These are phyloP conservation scores for Caenorhabditis sp. DNA, from an alignment of 2,888 invertebrate genomes.

Conservation along the genomic window DNA sequence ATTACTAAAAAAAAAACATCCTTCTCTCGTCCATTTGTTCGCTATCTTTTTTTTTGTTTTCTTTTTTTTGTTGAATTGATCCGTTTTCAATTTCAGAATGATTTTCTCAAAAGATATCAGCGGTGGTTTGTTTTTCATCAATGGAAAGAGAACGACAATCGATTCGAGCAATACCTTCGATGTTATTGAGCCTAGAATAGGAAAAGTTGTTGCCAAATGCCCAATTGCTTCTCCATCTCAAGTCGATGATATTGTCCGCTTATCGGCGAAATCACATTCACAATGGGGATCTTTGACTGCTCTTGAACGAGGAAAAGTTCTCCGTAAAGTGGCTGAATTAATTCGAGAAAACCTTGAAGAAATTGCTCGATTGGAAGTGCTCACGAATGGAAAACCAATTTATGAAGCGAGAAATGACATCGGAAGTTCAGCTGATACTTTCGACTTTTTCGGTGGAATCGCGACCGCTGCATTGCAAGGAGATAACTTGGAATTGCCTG, in stretches of 20 bases:
- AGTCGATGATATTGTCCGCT: constrained; percentile 41
- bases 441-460: constrained; percentile 75
- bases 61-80: too few species aligned
- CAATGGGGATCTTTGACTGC: constrained; percentile 45
- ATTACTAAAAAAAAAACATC: too few species aligned
- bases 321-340: constrained; percentile 58
- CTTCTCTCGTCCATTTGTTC: too few species aligned
- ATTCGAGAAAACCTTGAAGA: constrained; percentile 71
- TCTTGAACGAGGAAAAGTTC: constrained; percentile 61
- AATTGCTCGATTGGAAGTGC: constrained; percentile 72
- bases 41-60: too few species aligned
- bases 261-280: constrained; percentile 32
- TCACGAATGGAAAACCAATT: constrained; percentile 76
- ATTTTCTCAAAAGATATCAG: background rate
- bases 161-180: constrained; percentile 43
- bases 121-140: constrained; percentile 52
- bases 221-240: constrained; percentile 28
- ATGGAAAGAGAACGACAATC: constrained; percentile 44
- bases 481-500: constrained; percentile 60
- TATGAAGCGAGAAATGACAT: constrained; percentile 76
- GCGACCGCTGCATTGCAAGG: constrained; percentile 43
- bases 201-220: constrained; percentile 46
- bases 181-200: constrained; percentile 63
- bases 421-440: constrained; percentile 74
- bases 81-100: background rate